phyloP scores from a whole-genome alignment of 2,888 invertebrate genomes.

The Calliphora vomitoria region DNA sequence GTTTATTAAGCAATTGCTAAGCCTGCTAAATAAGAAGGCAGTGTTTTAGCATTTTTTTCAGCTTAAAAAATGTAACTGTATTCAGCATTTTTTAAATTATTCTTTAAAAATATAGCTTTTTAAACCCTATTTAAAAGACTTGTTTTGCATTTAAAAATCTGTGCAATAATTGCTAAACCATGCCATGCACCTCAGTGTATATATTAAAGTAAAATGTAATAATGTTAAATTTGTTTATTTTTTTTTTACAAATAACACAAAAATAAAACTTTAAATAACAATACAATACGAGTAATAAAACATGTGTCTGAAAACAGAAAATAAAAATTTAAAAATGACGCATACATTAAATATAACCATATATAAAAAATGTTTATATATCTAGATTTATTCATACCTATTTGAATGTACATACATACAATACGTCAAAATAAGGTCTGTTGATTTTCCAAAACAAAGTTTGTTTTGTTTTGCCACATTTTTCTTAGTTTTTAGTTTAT shows the following conservation, averaged over 20 bases:
- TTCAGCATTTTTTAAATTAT: too few relatives aligned
- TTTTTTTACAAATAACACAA: background rate
- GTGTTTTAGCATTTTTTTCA: too few relatives aligned
- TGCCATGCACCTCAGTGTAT: too few relatives aligned
- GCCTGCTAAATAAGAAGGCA: too few relatives aligned
- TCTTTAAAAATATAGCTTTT: too few relatives aligned
- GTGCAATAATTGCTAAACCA: too few relatives aligned
- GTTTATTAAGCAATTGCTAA: too few relatives aligned
- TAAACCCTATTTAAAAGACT: too few relatives aligned
- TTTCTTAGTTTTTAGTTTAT: background rate
- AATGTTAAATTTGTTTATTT: background rate
- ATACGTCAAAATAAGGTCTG: slow-evolving; percentile 57
- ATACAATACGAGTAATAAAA: slow-evolving; percentile 33
- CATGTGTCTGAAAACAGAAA: slow-evolving; percentile 40
- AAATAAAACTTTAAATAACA: too few relatives aligned
- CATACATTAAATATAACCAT: slow-evolving; percentile 41
- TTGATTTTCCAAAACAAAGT: slow-evolving; percentile 44
- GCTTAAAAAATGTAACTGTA: too few relatives aligned
- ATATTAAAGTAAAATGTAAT: background rate
- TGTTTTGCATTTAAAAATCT: too few relatives aligned
- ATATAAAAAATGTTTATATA: background rate
- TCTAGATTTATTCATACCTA: background rate
- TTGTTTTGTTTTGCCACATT: slow-evolving; percentile 42
- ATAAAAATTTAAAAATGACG: slow-evolving; percentile 35
- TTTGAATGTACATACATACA: slow-evolving; percentile 25